Evolutionary conservation across 2,113 vertebrate species (phyloP).

Genomic region (Pardalotus punctatus): DNA sequence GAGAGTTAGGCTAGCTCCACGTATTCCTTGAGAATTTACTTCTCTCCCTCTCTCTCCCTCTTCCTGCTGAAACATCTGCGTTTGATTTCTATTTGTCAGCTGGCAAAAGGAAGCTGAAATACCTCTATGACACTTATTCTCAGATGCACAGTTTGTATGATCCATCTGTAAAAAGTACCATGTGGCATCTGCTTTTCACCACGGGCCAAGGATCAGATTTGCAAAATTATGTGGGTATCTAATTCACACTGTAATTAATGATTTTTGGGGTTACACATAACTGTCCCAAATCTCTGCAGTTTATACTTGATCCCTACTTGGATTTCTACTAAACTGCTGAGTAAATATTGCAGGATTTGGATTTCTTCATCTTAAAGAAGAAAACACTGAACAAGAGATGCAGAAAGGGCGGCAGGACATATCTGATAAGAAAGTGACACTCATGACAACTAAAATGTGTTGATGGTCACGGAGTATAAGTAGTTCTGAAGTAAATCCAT

Average conservation of each 20-base stretch:
- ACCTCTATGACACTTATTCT: conserved; percentile 13
- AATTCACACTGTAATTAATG: background rate
- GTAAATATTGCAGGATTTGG: background rate
- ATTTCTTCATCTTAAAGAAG: background rate
- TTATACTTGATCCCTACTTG: background rate
- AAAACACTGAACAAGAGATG: background rate
- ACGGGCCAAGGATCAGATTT: background rate
- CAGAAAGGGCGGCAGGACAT: background rate
- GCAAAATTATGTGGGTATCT: background rate
- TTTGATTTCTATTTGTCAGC: conserved; percentile 10
- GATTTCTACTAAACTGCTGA: background rate
- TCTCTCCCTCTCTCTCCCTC: background rate
- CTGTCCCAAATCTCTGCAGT: background rate
- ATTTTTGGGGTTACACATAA: background rate
- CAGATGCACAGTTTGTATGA: background rate
- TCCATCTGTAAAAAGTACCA: conserved; percentile 1
- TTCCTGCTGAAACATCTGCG: background rate
- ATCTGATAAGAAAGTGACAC: background rate
- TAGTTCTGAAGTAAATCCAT: background rate
- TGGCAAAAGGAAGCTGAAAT: conserved; percentile 43
- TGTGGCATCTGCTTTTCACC: background rate
- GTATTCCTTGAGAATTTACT: conserved; percentile 19
- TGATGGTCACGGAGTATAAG: background rate
- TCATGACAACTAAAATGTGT: background rate
- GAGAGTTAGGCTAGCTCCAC: background rate